Evolutionary conservation across 2,113 vertebrate genomes (phyloP).

Genomic region (Pangasianodon hypophthalmus): DNA sequence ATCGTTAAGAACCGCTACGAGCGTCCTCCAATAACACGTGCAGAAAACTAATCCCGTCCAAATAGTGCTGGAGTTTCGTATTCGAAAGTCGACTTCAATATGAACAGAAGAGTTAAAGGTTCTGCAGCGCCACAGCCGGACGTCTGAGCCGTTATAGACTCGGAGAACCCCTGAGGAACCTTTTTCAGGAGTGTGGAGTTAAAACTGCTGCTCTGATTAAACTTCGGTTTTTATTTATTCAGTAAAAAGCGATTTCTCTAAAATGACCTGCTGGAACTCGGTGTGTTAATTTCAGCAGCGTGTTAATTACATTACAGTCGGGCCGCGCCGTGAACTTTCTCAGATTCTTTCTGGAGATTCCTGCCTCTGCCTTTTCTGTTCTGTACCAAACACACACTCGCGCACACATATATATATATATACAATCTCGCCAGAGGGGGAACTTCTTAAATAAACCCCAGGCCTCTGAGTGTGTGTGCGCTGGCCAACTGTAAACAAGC

Average conservation of each 20-base stretch:
- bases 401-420: not conserved
- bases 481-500: conserved; percentile 79
- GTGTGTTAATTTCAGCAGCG: not conserved
- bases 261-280: not conserved
- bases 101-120: not conserved
- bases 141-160: too few relatives aligned
- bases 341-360: not conserved
- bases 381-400: not conserved
- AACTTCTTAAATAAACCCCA: conserved; percentile 53
- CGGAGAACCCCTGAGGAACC: not conserved
- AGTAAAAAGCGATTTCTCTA: not conserved
- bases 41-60: not conserved
- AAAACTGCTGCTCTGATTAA: not conserved
- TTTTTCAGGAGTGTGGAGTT: not conserved
- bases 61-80: not conserved
- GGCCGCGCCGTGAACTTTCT: not conserved
- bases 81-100: not conserved
- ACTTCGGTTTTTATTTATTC: not conserved
- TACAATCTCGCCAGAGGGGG: conserved; percentile 9
- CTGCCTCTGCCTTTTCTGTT: not conserved
- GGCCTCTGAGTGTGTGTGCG: conserved; percentile 49
- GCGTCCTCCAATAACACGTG: too few relatives aligned
- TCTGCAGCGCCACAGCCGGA: not conserved
- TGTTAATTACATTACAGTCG: not conserved
- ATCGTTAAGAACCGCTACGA: too few relatives aligned